phyloP scores from a whole-genome alignment of 1,140 invertebrate genomes.

The Stegodyphus dumicola region DNA sequence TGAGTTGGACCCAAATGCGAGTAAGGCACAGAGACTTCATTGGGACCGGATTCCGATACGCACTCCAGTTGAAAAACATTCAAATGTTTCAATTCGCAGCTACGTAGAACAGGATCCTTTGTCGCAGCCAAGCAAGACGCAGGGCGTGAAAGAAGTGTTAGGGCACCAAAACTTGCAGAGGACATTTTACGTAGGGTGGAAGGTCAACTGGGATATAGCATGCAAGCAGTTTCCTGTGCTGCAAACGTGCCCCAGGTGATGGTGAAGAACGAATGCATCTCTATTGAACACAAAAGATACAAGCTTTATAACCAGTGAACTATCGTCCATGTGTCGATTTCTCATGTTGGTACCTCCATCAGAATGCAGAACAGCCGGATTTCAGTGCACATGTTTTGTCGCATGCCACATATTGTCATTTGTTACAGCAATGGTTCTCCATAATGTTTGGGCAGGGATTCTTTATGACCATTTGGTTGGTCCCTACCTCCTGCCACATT shows the following conservation, averaged over 20 bases:
- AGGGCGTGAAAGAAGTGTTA: background rate
- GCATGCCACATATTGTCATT: no score
- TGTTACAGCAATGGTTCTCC: no score
- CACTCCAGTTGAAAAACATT: background rate
- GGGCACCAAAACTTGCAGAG: background rate
- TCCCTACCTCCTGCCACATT: no score
- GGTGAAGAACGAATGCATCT: background rate
- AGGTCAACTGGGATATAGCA: background rate
- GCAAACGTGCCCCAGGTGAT: conserved; percentile 1
- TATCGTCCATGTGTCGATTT: no score
- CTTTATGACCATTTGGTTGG: no score
- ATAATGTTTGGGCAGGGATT: no score
- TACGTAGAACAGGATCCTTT: background rate
- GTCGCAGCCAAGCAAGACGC: background rate
- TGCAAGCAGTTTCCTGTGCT: background rate
- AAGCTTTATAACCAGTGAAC: no score
- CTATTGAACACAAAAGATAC: no score
- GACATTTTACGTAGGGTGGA: background rate
- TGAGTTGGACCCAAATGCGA: background rate
- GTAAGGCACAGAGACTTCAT: background rate
- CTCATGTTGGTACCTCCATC: no score
- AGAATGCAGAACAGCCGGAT: no score
- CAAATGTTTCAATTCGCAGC: background rate
- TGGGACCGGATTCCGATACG: background rate
- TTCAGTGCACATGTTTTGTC: no score